Evolutionary conservation across 2,888 invertebrate species (phyloP), one percentile per base, ranked within the genome.

Genomic region (Xylota segnis): DNA sequence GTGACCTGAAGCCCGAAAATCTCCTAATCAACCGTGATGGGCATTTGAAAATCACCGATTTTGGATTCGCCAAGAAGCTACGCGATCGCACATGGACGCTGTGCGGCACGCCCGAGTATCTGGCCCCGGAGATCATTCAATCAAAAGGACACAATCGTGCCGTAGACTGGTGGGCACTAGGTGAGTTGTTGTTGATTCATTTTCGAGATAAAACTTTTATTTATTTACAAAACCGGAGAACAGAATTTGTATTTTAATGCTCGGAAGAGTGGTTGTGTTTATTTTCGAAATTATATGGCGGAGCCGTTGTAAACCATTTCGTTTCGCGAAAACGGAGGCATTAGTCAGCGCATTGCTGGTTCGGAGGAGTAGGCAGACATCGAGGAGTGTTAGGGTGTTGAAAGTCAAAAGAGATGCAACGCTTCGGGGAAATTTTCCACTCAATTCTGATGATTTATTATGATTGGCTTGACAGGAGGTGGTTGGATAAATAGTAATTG

Each of bases 81-180:
- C 95, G 96, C 1, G 99, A 99, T 92, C 95, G 98, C 89, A 99
- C 98, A 74, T 98, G 98, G 98, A 98, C 98, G 0, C 92, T 98
- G 58, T 98, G 98, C 91, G 98, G 98, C 0, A 99, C 99, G 0
- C 98, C 99, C 0, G 99, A 99, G 92, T 99, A 99, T 92, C 94
- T 99, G 87, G 99, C 99, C 56, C 98, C 98, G 12, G 98, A 99
- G 93, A 98, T 99, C 88, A 98, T 99, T 89, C 98, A 98, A 92
- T 98, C 98, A 89, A 98, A 98, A 93, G 99, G 99, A 43, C 99
- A 99, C 93, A 99, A 99, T 91, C 98, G 97, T 91, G 98, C 98
- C 6, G 99, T 99, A 0, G 99, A 99, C 91, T 99, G 98, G 98
- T 99, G 99, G 99, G 98, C 99, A 18, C 94, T 99, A 90, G 99